Conservation (phyloP, 2,888 invertebrate species). For the Odontomyia ornata region DNA sequence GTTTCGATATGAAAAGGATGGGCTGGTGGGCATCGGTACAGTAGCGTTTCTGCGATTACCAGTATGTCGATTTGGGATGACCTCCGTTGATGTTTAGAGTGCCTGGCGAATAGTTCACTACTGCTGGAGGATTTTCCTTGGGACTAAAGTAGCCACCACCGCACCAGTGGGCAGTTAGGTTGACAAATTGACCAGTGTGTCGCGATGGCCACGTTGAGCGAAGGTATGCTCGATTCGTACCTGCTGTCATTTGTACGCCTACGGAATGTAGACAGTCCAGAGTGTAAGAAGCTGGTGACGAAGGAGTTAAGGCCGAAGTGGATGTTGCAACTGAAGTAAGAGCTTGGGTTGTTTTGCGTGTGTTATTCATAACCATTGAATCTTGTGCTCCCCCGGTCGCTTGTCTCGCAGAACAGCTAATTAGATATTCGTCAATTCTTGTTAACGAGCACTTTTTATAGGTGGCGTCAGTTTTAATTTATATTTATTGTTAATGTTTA, state of each 20-base stretch:
- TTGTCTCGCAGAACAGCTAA: slow-evolving; percentile 18
- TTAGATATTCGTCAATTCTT: not conserved
- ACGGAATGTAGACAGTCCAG: slow-evolving; percentile 58
- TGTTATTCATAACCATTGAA: slow-evolving; percentile 45
- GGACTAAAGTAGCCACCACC: not conserved
- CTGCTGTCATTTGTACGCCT: slow-evolving; percentile 56
- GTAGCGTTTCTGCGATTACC: not conserved
- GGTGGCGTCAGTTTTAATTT: slow-evolving; percentile 30
- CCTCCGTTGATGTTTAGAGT: slow-evolving; percentile 9
- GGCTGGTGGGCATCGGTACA: not conserved
- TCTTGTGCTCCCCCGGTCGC: slow-evolving; percentile 1
- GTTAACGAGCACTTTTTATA: not conserved
- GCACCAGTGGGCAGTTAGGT: not conserved
- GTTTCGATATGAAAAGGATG: slow-evolving; percentile 21
- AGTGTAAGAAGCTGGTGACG: slow-evolving; percentile 54
- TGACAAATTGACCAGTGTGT: not conserved
- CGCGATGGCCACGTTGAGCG: slow-evolving; percentile 42
- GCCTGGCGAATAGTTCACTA: not conserved
- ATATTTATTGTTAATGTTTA: not conserved
- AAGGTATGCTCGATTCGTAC: slow-evolving; percentile 45
- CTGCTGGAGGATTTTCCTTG: not conserved
- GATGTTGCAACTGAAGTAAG: slow-evolving; percentile 31
- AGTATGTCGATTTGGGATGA: not conserved
- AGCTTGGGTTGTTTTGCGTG: slow-evolving; percentile 32
- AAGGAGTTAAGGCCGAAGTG: slow-evolving; percentile 46